phyloP scores from a whole-genome alignment of 2,113 vertebrate species.

The Capra hircus region DNA sequence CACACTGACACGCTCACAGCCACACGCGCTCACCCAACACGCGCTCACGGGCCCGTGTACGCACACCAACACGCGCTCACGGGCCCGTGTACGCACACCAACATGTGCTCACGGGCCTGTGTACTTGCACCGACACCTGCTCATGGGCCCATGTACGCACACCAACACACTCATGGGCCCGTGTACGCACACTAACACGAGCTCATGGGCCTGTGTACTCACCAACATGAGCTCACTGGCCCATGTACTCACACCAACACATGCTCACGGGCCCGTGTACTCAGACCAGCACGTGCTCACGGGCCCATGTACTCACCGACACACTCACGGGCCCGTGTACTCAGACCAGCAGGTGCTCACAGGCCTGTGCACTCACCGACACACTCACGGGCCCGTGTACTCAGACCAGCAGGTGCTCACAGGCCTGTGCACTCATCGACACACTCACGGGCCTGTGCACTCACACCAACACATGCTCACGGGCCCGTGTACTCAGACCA shows the following conservation, averaged over 20 bases:
- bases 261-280: rapidly evolving
- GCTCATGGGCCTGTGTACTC: no score
- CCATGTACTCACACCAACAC: no score
- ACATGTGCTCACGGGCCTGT: rapidly evolving
- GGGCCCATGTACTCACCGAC: rapidly evolving
- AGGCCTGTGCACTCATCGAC: rapidly evolving
- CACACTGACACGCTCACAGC: neutral
- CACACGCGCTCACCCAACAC: neutral
- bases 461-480: rapidly evolving
- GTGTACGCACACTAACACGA: no score
- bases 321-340: rapidly evolving
- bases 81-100: rapidly evolving
- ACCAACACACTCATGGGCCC: no score
- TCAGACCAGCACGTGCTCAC: no score
- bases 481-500: rapidly evolving
- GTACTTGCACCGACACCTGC: no score
- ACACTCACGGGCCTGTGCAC: rapidly evolving
- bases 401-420: rapidly evolving
- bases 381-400: no score
- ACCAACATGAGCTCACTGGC: no score
- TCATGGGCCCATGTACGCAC: no score
- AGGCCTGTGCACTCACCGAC: no score
- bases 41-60: rapidly evolving
- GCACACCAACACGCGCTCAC: rapidly evolving
- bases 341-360: no score